These are phyloP conservation scores for Pegea sp. DNA, from an alignment of 23 tunicate genomes.

Conservation along the genomic window DNA sequence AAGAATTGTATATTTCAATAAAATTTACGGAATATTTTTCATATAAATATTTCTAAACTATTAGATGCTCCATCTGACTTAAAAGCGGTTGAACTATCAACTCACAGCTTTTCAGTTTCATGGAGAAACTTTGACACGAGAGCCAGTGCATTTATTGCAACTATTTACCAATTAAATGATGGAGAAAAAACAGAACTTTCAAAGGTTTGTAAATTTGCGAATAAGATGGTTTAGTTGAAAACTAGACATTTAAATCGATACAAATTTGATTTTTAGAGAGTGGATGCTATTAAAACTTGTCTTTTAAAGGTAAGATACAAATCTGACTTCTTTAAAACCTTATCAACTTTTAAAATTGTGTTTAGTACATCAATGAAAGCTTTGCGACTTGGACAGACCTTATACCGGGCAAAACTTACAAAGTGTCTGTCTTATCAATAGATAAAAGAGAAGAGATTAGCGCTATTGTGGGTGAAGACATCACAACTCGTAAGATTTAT, in stretches of 20 bases:
- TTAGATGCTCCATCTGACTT: too few species aligned
- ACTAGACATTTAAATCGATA: too few species aligned
- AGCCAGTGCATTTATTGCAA: slow-evolving; percentile 1
- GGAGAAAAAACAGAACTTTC: slow-evolving; percentile 16
- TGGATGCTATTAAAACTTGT: too few species aligned
- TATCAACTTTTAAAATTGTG: too few species aligned
- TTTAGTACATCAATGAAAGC: slow-evolving; percentile 35
- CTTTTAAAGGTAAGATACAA: too few species aligned
- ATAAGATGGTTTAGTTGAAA: too few species aligned
- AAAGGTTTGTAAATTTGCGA: slow-evolving; percentile 3
- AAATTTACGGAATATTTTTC: too few species aligned
- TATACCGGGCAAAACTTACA: slow-evolving; percentile 45
- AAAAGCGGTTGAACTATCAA: slow-evolving; percentile 12
- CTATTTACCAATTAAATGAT: slow-evolving; percentile 15
- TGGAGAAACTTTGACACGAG: slow-evolving; percentile 6
- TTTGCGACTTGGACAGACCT: slow-evolving; percentile 33
- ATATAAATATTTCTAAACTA: too few species aligned
- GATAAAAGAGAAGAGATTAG: slow-evolving; percentile 8
- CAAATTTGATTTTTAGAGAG: too few species aligned
- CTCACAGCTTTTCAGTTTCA: slow-evolving; percentile 9
- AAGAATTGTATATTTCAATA: too few species aligned
- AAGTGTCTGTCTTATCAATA: slow-evolving; percentile 13
- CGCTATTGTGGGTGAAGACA: slow-evolving; percentile 2
- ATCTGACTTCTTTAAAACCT: too few species aligned
- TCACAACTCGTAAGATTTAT: slow-evolving; percentile 27